Evolutionary conservation across 2,888 invertebrate species (phyloP), one percentile per base, ranked within the genome.

Genomic region (Lepidocyrtoides sp.): DNA sequence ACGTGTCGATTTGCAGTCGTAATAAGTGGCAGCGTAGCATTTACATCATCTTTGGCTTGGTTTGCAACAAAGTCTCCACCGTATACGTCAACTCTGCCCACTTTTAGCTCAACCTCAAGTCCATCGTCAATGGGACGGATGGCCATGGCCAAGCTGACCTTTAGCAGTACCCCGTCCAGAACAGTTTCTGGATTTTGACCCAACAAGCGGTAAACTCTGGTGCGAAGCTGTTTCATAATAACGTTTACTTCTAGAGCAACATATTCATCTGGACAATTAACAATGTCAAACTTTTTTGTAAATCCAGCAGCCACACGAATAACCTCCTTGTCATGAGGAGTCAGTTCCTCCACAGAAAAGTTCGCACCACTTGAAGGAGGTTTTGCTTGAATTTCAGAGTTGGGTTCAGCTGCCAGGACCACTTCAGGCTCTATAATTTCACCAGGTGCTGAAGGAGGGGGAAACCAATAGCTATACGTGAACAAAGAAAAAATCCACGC

Each of bases 261-360:
- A 95, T 97, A 99, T 89, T 96, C 96, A 26, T 96, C 96, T 0
- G 98, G 98, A 94, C 97, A 96, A 94, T 97, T 96, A 0, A 97
- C 95, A 0, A 97, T 97, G 0, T 96, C 96, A 0, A 96, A 96
- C 95, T 98, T 98, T 95, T 99, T 99, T 4, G 54, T 77, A 95
- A 99, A 99, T 94, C 98, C 99, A 95, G 99, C 99, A 1, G 99
- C 99, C 93, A 97, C 97, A 95, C 97, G 99, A 23, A 99, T 96
- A 94, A 98, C 98, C 36, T 96, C 96, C 95, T 99, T 99, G 95
- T 99, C 99, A 0, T 98, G 98, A 0, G 97, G 95, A 0, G 98
- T 98, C 98, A 99, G 98, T 17, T 98, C 98, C 92, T 97, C 97
- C 95, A 98, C 97, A 95, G 99, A 97, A 95, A 98, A 97, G 7